phyloP scores from a whole-genome alignment of 2,113 vertebrate genomes.

The Stegostoma tigrinum region DNA sequence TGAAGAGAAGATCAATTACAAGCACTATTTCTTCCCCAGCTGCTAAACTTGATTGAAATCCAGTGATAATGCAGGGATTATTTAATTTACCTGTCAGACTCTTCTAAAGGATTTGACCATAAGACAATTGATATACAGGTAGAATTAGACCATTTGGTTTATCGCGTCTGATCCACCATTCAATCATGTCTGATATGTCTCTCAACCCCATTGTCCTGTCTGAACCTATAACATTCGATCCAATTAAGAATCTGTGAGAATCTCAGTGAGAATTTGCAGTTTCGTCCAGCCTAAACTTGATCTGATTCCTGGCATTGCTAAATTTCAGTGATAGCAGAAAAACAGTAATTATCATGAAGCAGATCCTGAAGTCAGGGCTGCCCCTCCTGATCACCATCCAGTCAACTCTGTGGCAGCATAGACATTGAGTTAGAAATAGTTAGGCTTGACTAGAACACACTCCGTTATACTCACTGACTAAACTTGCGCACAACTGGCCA shows the following conservation, averaged over 20 bases:
- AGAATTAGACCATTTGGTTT: too few relatives aligned
- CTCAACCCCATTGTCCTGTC: too few relatives aligned
- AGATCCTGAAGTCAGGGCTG: background rate
- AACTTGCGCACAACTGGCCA: background rate
- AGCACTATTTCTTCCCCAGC: background rate
- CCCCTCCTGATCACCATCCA: background rate
- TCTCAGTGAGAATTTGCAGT: background rate
- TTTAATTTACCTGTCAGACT: background rate
- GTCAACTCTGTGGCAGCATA: background rate
- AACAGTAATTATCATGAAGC: background rate
- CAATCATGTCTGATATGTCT: too few relatives aligned
- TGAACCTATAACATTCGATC: too few relatives aligned
- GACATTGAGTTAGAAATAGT: background rate
- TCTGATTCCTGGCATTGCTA: background rate
- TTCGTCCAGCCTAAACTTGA: background rate
- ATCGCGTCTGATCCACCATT: too few relatives aligned
- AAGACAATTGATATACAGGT: too few relatives aligned
- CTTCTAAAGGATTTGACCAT: background rate
- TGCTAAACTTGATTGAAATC: background rate
- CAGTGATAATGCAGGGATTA: background rate
- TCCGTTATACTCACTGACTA: background rate
- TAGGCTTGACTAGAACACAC: too few relatives aligned
- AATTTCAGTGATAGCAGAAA: background rate
- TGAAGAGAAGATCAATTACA: background rate
- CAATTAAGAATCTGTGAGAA: too few relatives aligned